These are phyloP conservation scores for Leptonema lineaticorne DNA, from an alignment of 1,140 invertebrate genomes.

Conservation along the genomic window DNA sequence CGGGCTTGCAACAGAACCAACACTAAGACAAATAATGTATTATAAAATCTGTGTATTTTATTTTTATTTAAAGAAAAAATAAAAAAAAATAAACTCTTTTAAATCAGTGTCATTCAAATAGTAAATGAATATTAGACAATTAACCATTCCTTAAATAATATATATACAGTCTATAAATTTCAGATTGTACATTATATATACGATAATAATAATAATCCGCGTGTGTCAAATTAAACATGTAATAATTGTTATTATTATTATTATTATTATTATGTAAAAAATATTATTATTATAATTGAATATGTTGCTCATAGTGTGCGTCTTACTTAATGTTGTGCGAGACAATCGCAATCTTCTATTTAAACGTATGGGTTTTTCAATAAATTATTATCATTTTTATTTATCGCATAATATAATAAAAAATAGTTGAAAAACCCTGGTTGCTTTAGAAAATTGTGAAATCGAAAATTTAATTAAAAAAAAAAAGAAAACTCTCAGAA, in stretches of 20 bases:
- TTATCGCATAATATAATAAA: neutral
- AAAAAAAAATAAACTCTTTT: neutral
- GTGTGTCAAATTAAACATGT: constrained; percentile 27
- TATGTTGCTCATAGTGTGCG: constrained; percentile 20
- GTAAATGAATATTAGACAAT: no score
- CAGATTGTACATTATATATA: no score
- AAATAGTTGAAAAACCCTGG: constrained; percentile 3
- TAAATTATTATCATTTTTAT: no score
- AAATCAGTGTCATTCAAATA: no score
- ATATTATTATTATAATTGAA: no score
- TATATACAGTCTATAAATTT: no score
- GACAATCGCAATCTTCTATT: constrained; percentile 17
- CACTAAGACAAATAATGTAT: constrained; percentile 23
- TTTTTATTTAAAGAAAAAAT: constrained; percentile 10
- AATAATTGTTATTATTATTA: constrained; percentile 13
- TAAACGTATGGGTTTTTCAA: constrained; percentile 1
- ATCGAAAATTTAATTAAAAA: neutral
- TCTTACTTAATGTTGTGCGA: constrained; percentile 13
- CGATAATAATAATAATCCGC: constrained; percentile 3
- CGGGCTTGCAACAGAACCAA: constrained; percentile 25
- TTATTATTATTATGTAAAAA: constrained; percentile 8
- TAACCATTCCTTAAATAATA: no score
- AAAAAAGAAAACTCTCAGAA: constrained; percentile 13
- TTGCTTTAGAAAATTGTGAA: constrained; percentile 1
- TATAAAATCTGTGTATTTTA: constrained; percentile 17